Percentiles rank a stretch among this genome's conserved stretches.
Evolutionary conservation across 1,140 invertebrate species (phyloP).

Genomic region (Homalodisca vitripennis): DNA sequence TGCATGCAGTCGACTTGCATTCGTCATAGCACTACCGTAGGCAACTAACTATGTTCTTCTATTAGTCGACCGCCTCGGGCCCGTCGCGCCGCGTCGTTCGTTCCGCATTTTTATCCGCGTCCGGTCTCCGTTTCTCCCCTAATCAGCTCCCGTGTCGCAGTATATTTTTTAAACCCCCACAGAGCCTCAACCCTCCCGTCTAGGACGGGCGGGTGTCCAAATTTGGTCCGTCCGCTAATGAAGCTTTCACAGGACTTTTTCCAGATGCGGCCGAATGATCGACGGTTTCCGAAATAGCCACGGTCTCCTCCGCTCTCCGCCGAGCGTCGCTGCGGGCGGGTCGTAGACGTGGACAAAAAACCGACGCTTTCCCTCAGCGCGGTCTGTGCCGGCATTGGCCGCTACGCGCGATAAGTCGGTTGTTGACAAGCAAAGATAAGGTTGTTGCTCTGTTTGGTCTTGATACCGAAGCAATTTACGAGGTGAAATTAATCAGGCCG

Average conservation of each 20-base stretch:
- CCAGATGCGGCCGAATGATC: neutral
- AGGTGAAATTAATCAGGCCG: neutral
- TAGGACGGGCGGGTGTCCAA: neutral
- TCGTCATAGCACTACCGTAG: neutral
- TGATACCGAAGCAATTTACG: neutral
- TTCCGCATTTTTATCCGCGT: neutral
- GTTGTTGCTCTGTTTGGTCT: neutral
- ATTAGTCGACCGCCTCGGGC: neutral
- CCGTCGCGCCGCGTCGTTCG: neutral
- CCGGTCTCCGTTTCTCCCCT: slow-evolving; percentile 12
- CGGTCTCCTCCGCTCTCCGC: neutral
- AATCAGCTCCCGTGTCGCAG: neutral
- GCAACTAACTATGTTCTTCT: neutral
- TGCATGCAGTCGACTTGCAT: neutral
- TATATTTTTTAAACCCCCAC: slow-evolving; percentile 24
- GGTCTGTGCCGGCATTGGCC: too few relatives aligned
- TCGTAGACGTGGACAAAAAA: too few relatives aligned
- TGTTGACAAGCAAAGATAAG: slow-evolving; percentile 11
- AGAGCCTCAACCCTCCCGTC: neutral
- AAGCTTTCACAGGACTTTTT: slow-evolving; percentile 11
- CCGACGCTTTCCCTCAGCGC: too few relatives aligned
- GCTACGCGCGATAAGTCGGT: neutral
- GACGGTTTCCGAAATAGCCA: neutral
- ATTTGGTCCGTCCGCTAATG: slow-evolving; percentile 13
- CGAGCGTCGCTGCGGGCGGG: too few relatives aligned